Percentiles rank a stretch among this genome's conserved stretches.
Evolutionary conservation across 2,888 invertebrate genomes (phyloP).

Genomic region (Pristionchus entomophagus): DNA sequence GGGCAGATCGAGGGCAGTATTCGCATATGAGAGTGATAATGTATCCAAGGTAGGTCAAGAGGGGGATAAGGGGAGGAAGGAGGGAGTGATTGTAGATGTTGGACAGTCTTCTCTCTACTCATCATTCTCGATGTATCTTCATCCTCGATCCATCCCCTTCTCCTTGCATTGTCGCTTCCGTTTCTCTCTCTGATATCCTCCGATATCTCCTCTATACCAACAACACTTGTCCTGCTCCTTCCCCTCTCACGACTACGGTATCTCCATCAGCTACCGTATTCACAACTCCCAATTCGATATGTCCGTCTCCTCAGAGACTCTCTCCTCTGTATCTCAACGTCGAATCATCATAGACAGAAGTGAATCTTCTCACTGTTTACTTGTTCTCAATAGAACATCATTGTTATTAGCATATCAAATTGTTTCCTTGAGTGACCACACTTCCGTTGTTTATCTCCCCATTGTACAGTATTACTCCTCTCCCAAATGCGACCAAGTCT

Average conservation of each 20-base stretch:
- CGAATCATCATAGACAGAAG: slow-evolving; percentile 6
- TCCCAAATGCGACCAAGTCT: neutral
- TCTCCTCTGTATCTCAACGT: slow-evolving; percentile 37
- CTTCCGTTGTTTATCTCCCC: neutral
- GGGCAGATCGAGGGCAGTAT: neutral
- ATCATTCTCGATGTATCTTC: slow-evolving; percentile 51
- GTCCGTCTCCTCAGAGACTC: neutral
- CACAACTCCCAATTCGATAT: neutral
- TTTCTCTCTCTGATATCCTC: slow-evolving; percentile 53
- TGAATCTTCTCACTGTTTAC: neutral
- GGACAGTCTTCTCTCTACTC: slow-evolving; percentile 47
- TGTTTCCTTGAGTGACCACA: neutral
- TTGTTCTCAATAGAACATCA: neutral
- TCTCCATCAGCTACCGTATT: neutral
- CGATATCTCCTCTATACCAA: slow-evolving; percentile 50
- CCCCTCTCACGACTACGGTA: neutral
- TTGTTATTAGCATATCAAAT: neutral
- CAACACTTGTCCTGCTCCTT: slow-evolving; percentile 16
- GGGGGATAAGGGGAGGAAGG: no score
- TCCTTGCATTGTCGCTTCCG: slow-evolving; percentile 37
- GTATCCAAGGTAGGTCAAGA: neutral
- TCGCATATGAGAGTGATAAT: slow-evolving; percentile 17
- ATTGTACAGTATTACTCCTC: slow-evolving; percentile 24
- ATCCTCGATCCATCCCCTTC: slow-evolving; percentile 26
- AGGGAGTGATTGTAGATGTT: slow-evolving; percentile 40